Base-by-base conservation (phyloP, 2,797 vertebrate genomes). In the Gila robusta region DNA sequence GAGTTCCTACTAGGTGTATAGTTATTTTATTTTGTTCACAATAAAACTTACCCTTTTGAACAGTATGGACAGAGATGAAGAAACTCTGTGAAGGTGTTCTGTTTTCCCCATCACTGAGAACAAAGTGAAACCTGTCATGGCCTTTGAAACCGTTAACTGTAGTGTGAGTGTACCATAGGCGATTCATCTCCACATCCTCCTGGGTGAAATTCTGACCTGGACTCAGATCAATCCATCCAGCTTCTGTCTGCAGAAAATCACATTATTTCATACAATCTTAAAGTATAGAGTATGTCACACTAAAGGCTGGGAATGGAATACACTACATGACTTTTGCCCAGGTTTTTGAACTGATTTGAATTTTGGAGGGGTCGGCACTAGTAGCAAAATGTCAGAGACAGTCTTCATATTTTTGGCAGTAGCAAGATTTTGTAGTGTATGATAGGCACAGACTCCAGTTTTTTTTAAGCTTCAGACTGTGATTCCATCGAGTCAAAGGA, bases 121-220 rank as follows among this genome's bases (percentile, higher is more conserved):
- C 91, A 94, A 97, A 95, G 35, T 94, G 92, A 89, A 96, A 96
- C 87, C 88, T 92, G 91, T 95, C 93, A 7, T 66, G 90, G 74
- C 93, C 95, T 91, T 92, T 94, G 87, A 91, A 90, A 66, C 90
- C 92, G 1, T 83, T 64, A 9, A 90, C 28, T 62, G 39, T 2
- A 0, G 79, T 87, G 92, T 95, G 94, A 9, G 88, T 85, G 85
- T 96, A 97, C 79, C 91, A 94, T 67, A 96, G 77, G 5, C 91
- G 92, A 90, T 95, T 96, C 91, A 95, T 92, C 86, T 95, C 95
- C 77, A 94, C 94, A 14, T 94, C 91, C 0, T 95, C 93, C 91
- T 91, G 91, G 4, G 92, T 95, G 87, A 96, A 96, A 91, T 95
- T 96, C 92, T 93, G 94, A 87, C 88, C 92, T 4, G 93, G 77